These are phyloP conservation scores for Brevimyrus niger DNA, from an alignment of 2,113 vertebrate species.

Conservation along the genomic window DNA sequence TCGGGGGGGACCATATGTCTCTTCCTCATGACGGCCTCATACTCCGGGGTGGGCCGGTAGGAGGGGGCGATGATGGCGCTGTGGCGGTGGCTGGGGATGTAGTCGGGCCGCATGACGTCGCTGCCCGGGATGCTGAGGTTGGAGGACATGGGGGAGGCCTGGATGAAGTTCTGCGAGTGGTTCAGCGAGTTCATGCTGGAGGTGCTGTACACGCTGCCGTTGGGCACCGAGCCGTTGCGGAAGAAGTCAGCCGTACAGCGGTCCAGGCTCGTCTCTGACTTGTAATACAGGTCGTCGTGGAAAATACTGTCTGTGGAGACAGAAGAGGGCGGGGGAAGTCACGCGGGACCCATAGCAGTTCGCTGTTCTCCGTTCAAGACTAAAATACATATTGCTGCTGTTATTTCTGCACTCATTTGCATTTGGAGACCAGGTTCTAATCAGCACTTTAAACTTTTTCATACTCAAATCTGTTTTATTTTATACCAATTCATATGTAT, in stretches of 20 bases:
- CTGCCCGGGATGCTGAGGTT: conserved; percentile 87
- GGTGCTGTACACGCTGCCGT: conserved; percentile 89
- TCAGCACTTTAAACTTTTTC: not conserved
- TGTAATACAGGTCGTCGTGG: conserved; percentile 84
- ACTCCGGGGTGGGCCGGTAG: conserved; percentile 89
- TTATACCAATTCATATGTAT: not conserved
- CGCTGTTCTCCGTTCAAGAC: not conserved
- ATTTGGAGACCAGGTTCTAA: not conserved
- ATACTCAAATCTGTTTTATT: not conserved
- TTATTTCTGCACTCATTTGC: not conserved
- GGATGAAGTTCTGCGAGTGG: conserved; percentile 82
- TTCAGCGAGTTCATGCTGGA: conserved; percentile 89
- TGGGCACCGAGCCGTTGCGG: conserved; percentile 79
- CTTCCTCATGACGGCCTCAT: conserved; percentile 91
- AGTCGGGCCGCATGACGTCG: conserved; percentile 86
- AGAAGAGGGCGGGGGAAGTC: not conserved
- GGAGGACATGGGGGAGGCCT: conserved; percentile 86
- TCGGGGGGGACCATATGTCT: conserved; percentile 66
- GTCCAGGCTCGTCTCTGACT: conserved; percentile 88
- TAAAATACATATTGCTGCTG: not conserved
- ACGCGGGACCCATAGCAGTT: not conserved
- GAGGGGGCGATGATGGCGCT: conserved; percentile 92
- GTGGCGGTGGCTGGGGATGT: conserved; percentile 88
- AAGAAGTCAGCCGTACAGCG: conserved; percentile 70
- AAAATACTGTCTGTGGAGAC: conserved; percentile 80